phyloP scores from a whole-genome alignment of 2,113 vertebrate genomes.

The Psophia crepitans region DNA sequence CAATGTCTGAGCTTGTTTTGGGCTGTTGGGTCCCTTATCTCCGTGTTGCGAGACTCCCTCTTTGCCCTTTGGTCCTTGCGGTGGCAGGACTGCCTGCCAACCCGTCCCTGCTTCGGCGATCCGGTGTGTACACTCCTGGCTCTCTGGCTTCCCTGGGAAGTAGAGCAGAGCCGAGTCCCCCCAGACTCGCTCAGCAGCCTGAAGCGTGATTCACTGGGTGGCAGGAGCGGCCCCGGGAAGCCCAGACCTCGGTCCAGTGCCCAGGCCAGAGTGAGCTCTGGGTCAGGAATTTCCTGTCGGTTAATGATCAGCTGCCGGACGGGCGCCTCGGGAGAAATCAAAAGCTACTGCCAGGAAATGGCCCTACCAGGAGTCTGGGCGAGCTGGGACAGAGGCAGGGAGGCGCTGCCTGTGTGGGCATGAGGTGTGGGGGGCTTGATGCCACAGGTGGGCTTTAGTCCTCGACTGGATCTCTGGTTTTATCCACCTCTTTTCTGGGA shows the following conservation, averaged over 20 bases:
- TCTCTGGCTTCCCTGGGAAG: not conserved
- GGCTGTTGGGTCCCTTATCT: not conserved
- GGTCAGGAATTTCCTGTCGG: conserved; percentile 59
- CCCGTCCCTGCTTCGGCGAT: not conserved
- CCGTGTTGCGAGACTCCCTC: fast-evolving
- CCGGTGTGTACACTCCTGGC: not conserved
- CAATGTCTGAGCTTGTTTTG: not conserved
- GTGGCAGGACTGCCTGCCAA: not conserved
- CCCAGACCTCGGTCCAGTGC: not conserved
- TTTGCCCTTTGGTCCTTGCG: not conserved
- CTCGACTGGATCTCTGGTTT: fast-evolving
- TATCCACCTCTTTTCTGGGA: not conserved
- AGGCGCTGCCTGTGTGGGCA: not conserved
- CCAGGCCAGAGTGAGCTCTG: not conserved
- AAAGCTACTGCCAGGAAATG: not conserved
- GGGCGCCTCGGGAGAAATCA: not conserved
- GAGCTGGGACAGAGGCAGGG: not conserved
- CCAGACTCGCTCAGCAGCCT: not conserved
- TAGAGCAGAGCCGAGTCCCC: not conserved
- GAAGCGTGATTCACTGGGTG: not conserved
- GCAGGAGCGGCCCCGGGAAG: not conserved
- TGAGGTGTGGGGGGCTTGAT: not conserved
- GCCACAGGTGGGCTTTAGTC: not conserved
- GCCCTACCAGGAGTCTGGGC: not conserved
- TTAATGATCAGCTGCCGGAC: conserved; percentile 53